Evolutionary conservation across 1,140 invertebrate species (phyloP), one percentile per base, ranked within the genome.

Genomic region (Venustaconcha ellipsiformis): DNA sequence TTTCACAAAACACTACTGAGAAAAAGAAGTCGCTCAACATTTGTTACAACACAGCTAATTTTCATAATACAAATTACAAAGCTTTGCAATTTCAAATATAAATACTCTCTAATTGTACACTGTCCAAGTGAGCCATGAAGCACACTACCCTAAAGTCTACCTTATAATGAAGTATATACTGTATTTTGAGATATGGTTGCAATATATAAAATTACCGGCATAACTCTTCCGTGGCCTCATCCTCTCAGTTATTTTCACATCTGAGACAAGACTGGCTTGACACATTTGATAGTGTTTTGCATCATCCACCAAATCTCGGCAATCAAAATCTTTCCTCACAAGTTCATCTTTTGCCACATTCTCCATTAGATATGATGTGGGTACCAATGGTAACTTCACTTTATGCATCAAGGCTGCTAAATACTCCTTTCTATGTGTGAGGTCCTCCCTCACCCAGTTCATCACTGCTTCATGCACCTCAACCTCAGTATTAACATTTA

Each of bases 251-350:
- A 86, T 71, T n/a, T 79, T 81, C 58, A 87, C 70, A 26, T 86
- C 82, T 8, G 84, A 80, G 12, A 88, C 80, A 11, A 88, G 72
- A 66, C 80, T 84, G 8, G 86, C 87, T 70, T 88, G 71, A 55
- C 87, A 90, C 86, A 91, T 86, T 67, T 88, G 87, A 72, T 87
- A 89, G 64, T 82, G 82, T 70, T 88, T 88, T 14, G 88, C 89
- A 69, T 89, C 87, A 78, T 90, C 87, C 30, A 90, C 69, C 72
- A 81, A 84, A 76, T 90, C 89, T 55, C 90, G 80, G 79, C 89
- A 90, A 26, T 86, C 87, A 14, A 89, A 76, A 69, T 84, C 83
- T 67, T 80, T 83, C 66, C 84, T 82, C 1, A 90, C 74, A 15
- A 91, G 72, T 14, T 86, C 85, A 56, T 90, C 84, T 23, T 69